A percentile compares a stretch with the other conserved stretches of the same genome.
phyloP scores from a whole-genome alignment of 2,888 invertebrate genomes.

The Drosophila putrida region DNA sequence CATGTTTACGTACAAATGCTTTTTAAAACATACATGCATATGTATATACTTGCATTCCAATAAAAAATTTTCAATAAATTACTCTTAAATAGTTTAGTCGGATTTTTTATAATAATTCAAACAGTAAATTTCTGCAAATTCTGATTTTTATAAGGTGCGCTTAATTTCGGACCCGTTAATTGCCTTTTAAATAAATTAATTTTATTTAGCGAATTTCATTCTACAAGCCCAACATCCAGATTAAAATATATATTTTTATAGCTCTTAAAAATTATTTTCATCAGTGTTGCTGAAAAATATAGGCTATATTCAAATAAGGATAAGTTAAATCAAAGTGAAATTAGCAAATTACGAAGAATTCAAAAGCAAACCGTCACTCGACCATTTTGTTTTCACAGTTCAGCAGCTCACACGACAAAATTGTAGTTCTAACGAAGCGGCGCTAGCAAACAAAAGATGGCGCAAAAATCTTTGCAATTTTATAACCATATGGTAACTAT shows the following conservation, averaged over 20 bases:
- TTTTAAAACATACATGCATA: slow-evolving; percentile 25
- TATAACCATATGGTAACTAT: slow-evolving; percentile 2
- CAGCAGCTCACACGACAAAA: too few relatives aligned
- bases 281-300: too few relatives aligned
- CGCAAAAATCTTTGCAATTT: neutral
- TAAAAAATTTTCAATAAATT: slow-evolving; percentile 39
- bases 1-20: slow-evolving; percentile 19
- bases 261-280: too few relatives aligned
- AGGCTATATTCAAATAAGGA: too few relatives aligned
- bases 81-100: neutral
- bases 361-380: too few relatives aligned
- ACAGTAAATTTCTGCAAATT: neutral
- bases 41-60: slow-evolving; percentile 47
- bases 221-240: neutral
- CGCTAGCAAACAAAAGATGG: too few relatives aligned
- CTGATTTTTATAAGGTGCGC: too few relatives aligned
- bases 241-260: neutral
- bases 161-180: neutral
- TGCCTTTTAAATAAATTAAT: neutral
- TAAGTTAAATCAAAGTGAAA: too few relatives aligned
- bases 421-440: too few relatives aligned
- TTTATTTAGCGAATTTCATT: neutral
- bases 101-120: neutral
- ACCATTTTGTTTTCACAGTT: too few relatives aligned
- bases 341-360: too few relatives aligned